Evolutionary conservation across 2,113 vertebrate species (phyloP), one percentile per base, ranked within the genome.

Genomic region (Hemiscyllium ocellatum): DNA sequence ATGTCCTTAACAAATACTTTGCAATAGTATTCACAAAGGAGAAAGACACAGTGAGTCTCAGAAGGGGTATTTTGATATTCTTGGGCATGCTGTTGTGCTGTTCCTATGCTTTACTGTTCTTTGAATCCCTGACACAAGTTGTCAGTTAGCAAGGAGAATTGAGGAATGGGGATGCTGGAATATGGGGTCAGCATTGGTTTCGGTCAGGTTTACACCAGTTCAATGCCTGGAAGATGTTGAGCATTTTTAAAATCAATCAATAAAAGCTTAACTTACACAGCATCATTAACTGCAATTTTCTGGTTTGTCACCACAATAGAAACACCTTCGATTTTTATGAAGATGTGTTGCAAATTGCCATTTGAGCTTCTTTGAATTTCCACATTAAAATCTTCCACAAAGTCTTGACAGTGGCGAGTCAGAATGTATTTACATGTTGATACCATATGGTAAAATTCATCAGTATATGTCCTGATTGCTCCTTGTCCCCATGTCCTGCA

Each of bases 401-500:
- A 4, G 17, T 10, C 68, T 50, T 72, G 22, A 15, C 94, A 95
- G 15, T 72, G 94, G 1, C 68, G 69, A 33, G 68, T 95, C 24
- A 95, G 94, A 70, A 95, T 95, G 29, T 52, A 52, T 0, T 95
- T 72, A 47, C 94, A 95, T 3, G 69, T 95, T 33, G 94, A 95
- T 76, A 13, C 26, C 50, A 95, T 72, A 52, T 95, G 68, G 22
- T 95, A 95, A 72, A 95, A 95, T 29, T 69, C 42, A 3, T 95
- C 8, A 0, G 22, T 47, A 47, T 52, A 95, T 0, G 94, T 70
- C 66, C 69, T 95, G 69, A 95, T 2, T 33, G 42, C 69, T 47
- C 69, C 69, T 2, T 72, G 10, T 33, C 94, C 94, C 94, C 94
- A 95, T 52, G 69, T 95, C 29, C 94, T 95, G 20, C 94, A 95